phyloP scores from a whole-genome alignment of 2,888 invertebrate genomes.

The Acleris cristana region DNA sequence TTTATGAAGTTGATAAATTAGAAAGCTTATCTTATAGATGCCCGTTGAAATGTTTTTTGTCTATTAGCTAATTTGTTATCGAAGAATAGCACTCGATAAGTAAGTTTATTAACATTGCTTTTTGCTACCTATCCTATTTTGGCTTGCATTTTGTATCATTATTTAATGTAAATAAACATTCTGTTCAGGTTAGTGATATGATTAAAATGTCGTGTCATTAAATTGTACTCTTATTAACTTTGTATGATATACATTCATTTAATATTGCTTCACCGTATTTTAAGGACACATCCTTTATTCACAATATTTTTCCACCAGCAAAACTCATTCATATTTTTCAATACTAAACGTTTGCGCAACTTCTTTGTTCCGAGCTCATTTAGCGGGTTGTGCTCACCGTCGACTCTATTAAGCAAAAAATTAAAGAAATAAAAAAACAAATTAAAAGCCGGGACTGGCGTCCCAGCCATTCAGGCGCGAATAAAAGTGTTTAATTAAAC shows the following conservation, averaged over 20 bases:
- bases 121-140: too few relatives aligned
- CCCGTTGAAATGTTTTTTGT: not conserved
- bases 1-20: conserved; percentile 56
- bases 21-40: conserved; percentile 44
- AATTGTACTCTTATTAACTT: too few relatives aligned
- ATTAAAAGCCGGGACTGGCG: conserved; percentile 69
- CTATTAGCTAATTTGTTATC: not conserved
- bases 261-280: not conserved
- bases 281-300: not conserved
- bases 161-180: too few relatives aligned
- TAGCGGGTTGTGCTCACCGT: conserved; percentile 51
- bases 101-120: too few relatives aligned
- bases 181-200: too few relatives aligned
- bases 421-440: conserved; percentile 65
- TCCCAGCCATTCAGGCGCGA: conserved; percentile 70
- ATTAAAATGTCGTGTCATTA: too few relatives aligned
- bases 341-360: conserved; percentile 33
- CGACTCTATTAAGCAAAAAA: conserved; percentile 67
- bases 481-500: conserved; percentile 83
- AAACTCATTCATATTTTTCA: conserved; percentile 18
- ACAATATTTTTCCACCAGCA: conserved; percentile 5
- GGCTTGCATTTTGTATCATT: too few relatives aligned
- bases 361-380: conserved; percentile 60
- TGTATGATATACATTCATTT: not conserved
- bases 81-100: too few relatives aligned